These are phyloP conservation scores for Pterois miles DNA, from an alignment of 2,797 vertebrate genomes.

Conservation along the genomic window DNA sequence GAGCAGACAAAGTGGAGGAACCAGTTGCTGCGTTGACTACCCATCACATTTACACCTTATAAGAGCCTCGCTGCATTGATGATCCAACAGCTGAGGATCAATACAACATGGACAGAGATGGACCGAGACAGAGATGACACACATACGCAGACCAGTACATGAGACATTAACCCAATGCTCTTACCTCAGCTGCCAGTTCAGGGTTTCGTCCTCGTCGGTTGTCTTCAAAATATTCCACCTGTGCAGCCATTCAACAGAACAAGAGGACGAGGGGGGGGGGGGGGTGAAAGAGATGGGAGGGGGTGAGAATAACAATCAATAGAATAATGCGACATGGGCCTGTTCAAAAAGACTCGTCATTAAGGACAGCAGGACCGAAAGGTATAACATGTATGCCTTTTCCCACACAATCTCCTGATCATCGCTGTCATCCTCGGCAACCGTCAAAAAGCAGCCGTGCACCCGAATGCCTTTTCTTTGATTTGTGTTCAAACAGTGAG, in stretches of 20 bases:
- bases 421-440: slow-evolving; percentile 21
- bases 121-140: slow-evolving; percentile 15
- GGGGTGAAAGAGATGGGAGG: slow-evolving; percentile 42
- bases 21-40: not conserved
- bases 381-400: not conserved
- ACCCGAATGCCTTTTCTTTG: slow-evolving; percentile 42
- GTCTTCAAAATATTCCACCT: slow-evolving; percentile 84
- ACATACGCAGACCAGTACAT: slow-evolving; percentile 1
- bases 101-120: slow-evolving; percentile 15
- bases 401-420: not conserved
- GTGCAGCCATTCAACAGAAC: slow-evolving; percentile 56
- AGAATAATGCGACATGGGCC: slow-evolving; percentile 81
- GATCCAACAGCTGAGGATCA: slow-evolving; percentile 31
- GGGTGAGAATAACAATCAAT: slow-evolving; percentile 78
- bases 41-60: not conserved
- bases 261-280: not conserved
- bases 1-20: not conserved
- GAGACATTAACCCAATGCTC: slow-evolving; percentile 48
- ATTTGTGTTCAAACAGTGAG: slow-evolving; percentile 55
- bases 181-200: slow-evolving; percentile 83
- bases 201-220: slow-evolving; percentile 60
- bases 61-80: not conserved
- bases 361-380: slow-evolving; percentile 30
- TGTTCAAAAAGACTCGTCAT: slow-evolving; percentile 47
- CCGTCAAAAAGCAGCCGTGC: slow-evolving; percentile 20